Conservation (phyloP, 2,797 vertebrate genomes). For the Micropoecilia bifurca region DNA sequence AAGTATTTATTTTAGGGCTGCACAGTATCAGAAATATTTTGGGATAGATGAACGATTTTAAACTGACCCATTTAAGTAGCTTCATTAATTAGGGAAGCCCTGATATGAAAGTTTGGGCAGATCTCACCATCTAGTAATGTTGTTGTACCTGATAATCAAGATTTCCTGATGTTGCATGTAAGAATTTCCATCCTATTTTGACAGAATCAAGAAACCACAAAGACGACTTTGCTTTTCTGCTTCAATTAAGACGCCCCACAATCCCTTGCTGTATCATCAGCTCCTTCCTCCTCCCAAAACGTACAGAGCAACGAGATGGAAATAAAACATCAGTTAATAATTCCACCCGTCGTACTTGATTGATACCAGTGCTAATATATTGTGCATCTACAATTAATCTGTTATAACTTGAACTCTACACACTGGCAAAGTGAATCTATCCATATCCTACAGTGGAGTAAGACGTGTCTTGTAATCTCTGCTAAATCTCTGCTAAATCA, state of each 20-base stretch:
- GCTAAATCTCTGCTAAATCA: background rate
- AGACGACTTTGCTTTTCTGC: background rate
- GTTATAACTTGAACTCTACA: too few species aligned
- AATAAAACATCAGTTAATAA: background rate
- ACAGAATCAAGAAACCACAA: background rate
- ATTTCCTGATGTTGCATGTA: background rate
- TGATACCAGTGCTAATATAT: background rate
- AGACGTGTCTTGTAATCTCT: background rate
- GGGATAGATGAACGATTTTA: background rate
- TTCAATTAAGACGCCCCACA: background rate
- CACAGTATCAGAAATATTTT: too few species aligned
- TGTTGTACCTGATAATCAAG: background rate
- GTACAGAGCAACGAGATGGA: background rate
- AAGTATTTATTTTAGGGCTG: too few species aligned
- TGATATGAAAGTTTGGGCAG: background rate
- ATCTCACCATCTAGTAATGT: background rate
- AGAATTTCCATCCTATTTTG: background rate
- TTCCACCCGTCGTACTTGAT: background rate
- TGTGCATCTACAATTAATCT: background rate
- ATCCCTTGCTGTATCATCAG: background rate
- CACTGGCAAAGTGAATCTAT: background rate
- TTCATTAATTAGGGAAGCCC: background rate
- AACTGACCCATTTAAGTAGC: background rate
- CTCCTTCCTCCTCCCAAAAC: background rate
- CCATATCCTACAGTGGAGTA: background rate